Conservation (phyloP, 2,888 invertebrate species). For the Limnephilus lunatus region DNA sequence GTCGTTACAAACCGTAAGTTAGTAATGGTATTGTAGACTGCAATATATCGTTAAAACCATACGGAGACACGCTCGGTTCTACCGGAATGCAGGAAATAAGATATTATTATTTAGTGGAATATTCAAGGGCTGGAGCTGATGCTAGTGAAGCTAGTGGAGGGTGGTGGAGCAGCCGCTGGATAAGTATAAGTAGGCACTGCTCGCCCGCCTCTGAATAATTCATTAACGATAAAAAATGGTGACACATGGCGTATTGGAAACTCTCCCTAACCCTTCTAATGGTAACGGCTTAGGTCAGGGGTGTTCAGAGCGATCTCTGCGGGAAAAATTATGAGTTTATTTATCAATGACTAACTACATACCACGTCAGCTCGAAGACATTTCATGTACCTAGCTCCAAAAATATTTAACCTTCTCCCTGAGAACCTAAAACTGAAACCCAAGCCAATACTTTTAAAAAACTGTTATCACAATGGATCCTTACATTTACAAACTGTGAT, state of each 20-base stretch:
- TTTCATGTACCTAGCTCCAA: too few species aligned
- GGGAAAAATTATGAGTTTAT: neutral
- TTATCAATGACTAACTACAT: too few species aligned
- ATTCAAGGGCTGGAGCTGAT: neutral
- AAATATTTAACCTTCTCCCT: too few species aligned
- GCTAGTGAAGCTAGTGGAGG: neutral
- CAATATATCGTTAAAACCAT: neutral
- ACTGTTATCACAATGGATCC: too few species aligned
- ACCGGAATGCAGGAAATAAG: slow-evolving; percentile 41
- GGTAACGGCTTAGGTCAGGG: neutral
- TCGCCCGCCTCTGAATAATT: slow-evolving; percentile 42
- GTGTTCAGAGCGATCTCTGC: neutral
- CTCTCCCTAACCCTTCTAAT: slow-evolving; percentile 29
- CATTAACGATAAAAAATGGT: slow-evolving; percentile 48
- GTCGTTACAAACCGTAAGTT: neutral
- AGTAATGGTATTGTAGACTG: neutral
- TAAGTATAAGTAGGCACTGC: slow-evolving; percentile 18
- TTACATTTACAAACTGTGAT: too few species aligned
- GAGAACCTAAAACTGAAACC: too few species aligned
- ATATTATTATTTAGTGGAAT: slow-evolving; percentile 26
- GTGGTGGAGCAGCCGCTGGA: neutral
- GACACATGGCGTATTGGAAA: slow-evolving; percentile 43
- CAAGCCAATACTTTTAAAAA: too few species aligned
- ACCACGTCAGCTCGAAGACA: too few species aligned
- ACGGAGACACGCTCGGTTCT: slow-evolving; percentile 8